These are phyloP conservation scores for Trachythela sp. DNA, from an alignment of 64 coral and sea anemone genomes.

Conservation along the genomic window DNA sequence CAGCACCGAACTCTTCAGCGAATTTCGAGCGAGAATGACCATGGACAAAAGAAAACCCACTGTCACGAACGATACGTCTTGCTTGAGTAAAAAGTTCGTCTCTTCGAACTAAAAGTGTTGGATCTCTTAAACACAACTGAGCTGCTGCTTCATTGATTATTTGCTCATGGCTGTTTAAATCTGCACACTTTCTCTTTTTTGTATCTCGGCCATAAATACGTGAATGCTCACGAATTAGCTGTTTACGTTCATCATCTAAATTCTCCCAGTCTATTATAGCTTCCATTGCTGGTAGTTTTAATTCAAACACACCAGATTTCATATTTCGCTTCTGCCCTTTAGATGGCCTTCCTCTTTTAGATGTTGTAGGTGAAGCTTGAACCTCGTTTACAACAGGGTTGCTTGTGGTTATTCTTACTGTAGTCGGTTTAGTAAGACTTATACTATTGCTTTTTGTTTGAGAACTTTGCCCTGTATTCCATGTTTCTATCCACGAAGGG, in stretches of 20 bases:
- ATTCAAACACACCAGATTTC: slow-evolving; percentile 81
- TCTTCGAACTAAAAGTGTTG: slow-evolving; percentile 85
- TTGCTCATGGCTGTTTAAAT: slow-evolving; percentile 95
- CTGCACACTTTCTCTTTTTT: slow-evolving; percentile 81
- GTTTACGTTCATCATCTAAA: slow-evolving; percentile 85
- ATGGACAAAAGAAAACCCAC: slow-evolving; percentile 96
- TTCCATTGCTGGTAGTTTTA: slow-evolving; percentile 98
- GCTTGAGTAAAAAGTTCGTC: slow-evolving; percentile 99
- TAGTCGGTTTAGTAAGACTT: slow-evolving; percentile 1
- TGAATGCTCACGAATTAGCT: slow-evolving; percentile 94
- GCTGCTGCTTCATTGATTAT: slow-evolving; percentile 99
- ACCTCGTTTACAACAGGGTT: neutral
- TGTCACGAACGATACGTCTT: slow-evolving; percentile 87
- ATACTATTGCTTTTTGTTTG: neutral
- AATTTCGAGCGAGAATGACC: slow-evolving; percentile 97
- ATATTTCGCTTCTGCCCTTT: slow-evolving; percentile 39
- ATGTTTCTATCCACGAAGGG: slow-evolving; percentile 8
- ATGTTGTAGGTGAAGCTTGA: slow-evolving; percentile 12
- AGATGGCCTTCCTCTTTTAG: slow-evolving; percentile 42
- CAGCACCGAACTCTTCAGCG: slow-evolving; percentile 39
- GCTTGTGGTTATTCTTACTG: neutral
- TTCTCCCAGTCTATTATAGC: slow-evolving; percentile 99
- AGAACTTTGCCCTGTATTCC: neutral
- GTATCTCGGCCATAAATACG: slow-evolving; percentile 91
- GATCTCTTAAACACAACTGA: slow-evolving; percentile 93